Base-by-base conservation (phyloP, 1,140 invertebrate genomes). In the Dreissena rostriformis region DNA sequence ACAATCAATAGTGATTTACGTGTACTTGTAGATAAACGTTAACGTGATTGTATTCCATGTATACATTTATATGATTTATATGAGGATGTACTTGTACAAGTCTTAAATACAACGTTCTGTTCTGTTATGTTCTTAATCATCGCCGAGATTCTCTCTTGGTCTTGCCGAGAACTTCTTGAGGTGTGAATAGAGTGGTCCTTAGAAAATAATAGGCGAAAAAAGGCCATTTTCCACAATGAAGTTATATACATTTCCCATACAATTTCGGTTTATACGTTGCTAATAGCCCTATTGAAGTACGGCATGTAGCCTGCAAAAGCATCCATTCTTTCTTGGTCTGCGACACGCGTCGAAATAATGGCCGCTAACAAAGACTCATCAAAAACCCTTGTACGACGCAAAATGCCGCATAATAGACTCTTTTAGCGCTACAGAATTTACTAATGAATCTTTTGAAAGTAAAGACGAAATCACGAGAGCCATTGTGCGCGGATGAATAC, bases 401-500 rank as follows among this genome's bases (percentile, higher is more conserved):
- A 75, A 82, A 82, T 82, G 72, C 57, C n/a, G 66, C 72, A 82
- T 72, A 82, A 82, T 82, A 68, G 72, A 57, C 71, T 74, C 71
- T 74, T 75, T 73, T 67, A 63, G 53, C 28, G 29, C 49, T 75
- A 53, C 77, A 73, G 70, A 68, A 74, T 67, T 68, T 51, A 28
- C 80, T 82, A 82, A 82, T 82, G 80, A 82, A 82, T 67, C 80
- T 75, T 75, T 82, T 67, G 80, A 82, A 82, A 51, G 65, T 79
- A 52, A 79, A 79, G 77, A 79, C 77, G 66, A 66, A 79, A 79
- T 79, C 77, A 79, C 77, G 52, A 66, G 65, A 53, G 68, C 26
- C 68, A 70, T 79, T 79, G 66, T 79, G 77, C 39, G 68, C 53
- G n/a, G 17, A 24, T 79, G 77, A 73, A 81, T 73, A 67, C 57